These are phyloP conservation scores for Macrobrachium rosenbergii DNA, from an alignment of 1,140 invertebrate species.

Conservation along the genomic window DNA sequence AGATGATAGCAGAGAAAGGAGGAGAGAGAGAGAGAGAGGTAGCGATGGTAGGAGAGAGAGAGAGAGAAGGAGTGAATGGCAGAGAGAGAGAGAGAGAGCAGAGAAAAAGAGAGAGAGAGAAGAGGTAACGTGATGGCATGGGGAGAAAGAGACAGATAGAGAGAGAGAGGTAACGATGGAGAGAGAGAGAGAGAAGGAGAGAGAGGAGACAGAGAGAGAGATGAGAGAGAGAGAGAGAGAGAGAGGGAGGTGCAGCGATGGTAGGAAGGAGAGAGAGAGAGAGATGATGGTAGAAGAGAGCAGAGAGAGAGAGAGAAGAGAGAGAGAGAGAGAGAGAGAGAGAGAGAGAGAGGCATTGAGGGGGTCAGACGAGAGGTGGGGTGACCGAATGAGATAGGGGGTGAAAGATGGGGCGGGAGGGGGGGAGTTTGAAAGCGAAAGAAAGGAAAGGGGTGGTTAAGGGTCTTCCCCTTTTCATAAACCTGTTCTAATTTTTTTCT, in stretches of 20 bases:
- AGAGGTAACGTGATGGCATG: too few species aligned
- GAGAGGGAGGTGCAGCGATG: too few species aligned
- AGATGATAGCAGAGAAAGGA: too few species aligned
- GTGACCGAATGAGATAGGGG: constrained; percentile 2
- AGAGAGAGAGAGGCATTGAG: not conserved
- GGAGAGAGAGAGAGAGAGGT: not conserved
- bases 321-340: constrained; percentile 9
- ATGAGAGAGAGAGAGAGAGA: not conserved
- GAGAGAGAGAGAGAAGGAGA: not conserved
- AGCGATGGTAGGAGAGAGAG: not conserved
- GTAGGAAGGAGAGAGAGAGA: too few species aligned
- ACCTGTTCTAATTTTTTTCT: constrained; percentile 43
- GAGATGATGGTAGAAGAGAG: not conserved
- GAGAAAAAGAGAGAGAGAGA: not conserved
- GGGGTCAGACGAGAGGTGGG: not conserved
- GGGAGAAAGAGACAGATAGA: not conserved
- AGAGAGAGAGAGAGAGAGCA: not conserved
- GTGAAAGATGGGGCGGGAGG: not conserved
- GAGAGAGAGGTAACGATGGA: not conserved
- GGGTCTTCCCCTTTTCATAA: constrained; percentile 30
- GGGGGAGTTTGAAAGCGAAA: not conserved
- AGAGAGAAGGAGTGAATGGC: not conserved
- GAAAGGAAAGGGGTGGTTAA: not conserved
- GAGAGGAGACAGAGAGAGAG: not conserved
- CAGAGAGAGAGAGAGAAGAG: constrained; percentile 12